Percentiles rank a stretch among this genome's conserved stretches.
phyloP scores from a whole-genome alignment of 2,113 vertebrate genomes.

The Mus pahari region DNA sequence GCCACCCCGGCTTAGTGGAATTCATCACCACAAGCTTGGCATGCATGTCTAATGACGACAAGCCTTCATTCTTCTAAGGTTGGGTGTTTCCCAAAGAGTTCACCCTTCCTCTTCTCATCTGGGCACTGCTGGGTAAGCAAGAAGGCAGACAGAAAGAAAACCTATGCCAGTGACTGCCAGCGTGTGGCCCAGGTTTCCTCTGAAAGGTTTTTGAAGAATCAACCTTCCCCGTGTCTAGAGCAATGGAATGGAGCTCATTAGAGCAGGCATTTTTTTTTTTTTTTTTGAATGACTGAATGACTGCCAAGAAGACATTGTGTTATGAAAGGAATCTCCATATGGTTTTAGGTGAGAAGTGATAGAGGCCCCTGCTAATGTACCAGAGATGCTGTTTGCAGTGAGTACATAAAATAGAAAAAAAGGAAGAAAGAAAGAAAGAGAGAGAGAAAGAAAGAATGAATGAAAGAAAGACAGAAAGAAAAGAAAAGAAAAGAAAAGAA shows the following conservation, averaged over 20 bases:
- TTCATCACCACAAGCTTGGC: not conserved
- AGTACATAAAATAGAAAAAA: not conserved
- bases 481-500: not conserved
- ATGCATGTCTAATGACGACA: not conserved
- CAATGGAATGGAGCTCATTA: constrained; percentile 26
- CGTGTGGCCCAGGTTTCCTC: not conserved
- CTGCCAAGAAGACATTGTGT: constrained; percentile 48
- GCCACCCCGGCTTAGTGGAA: rapidly evolving
- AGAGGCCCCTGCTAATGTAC: not conserved
- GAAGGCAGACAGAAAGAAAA: not conserved
- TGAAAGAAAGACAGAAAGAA: too few species aligned
- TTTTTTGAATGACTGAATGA: constrained; percentile 28
- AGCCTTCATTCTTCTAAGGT: not conserved
- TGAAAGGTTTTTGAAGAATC: constrained; percentile 44
- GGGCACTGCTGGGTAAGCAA: not conserved
- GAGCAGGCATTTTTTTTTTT: not conserved
- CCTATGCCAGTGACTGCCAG: not conserved
- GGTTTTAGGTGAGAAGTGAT: not conserved
- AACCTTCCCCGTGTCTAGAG: not conserved
- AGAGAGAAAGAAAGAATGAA: too few species aligned
- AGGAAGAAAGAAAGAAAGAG: not conserved
- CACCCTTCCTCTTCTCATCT: not conserved
- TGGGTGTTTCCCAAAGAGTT: not conserved
- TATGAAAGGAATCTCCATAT: constrained; percentile 27
- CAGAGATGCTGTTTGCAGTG: not conserved